A percentile compares a stretch with the other conserved stretches of the same genome.
Conservation (phyloP, 2,888 invertebrate species). For the Drosophila quasianomalipes region DNA sequence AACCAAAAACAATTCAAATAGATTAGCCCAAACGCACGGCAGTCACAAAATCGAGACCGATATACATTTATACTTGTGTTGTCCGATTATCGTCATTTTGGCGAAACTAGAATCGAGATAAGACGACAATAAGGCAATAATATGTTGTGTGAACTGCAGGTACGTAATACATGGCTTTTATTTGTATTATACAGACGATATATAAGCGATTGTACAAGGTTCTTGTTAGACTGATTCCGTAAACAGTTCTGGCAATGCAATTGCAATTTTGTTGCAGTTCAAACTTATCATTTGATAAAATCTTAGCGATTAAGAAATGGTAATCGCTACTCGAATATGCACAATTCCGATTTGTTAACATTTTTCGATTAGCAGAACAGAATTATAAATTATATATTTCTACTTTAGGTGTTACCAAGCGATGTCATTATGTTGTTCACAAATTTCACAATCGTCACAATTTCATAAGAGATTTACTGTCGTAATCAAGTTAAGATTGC, state of each 20-base stretch:
- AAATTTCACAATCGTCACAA: neutral
- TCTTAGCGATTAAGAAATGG: slow-evolving; percentile 1
- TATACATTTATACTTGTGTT: slow-evolving; percentile 33
- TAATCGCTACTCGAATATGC: neutral
- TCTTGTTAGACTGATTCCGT: slow-evolving; percentile 34
- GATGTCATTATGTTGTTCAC: slow-evolving; percentile 1
- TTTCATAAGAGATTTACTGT: slow-evolving; percentile 41
- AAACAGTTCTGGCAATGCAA: slow-evolving; percentile 32
- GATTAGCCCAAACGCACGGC: slow-evolving; percentile 57
- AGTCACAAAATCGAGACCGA: slow-evolving; percentile 38
- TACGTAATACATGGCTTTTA: slow-evolving; percentile 14
- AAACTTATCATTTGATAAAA: slow-evolving; percentile 30
- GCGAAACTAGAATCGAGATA: slow-evolving; percentile 34
- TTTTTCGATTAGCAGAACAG: neutral
- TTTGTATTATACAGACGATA: slow-evolving; percentile 7
- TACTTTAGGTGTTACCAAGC: slow-evolving; percentile 35
- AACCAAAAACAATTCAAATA: slow-evolving; percentile 45
- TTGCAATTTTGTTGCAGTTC: slow-evolving; percentile 12
- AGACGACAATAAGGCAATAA: slow-evolving; percentile 33
- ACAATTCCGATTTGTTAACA: neutral
- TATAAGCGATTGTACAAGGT: slow-evolving; percentile 4
- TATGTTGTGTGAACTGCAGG: slow-evolving; percentile 23
- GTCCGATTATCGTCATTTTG: slow-evolving; percentile 34
- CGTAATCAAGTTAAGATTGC: slow-evolving; percentile 39
- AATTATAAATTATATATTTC: neutral